Base-by-base conservation (phyloP, 2,797 vertebrate genomes). In the Balearica regulorum region DNA sequence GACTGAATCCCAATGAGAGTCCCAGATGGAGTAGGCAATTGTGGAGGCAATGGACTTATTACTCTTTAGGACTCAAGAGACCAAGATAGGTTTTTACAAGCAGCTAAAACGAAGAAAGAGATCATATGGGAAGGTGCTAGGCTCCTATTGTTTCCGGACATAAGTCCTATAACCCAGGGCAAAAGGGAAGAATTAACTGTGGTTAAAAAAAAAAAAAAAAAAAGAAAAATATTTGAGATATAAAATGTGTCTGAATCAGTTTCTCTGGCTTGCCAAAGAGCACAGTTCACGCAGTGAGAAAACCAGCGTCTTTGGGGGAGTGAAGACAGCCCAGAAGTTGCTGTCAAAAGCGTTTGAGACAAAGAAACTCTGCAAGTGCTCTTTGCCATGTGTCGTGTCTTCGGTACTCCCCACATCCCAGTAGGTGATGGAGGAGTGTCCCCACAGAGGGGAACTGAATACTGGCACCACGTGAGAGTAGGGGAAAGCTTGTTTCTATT, bases 61-160 rank as follows among this genome's bases (percentile, higher is more conserved):
- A 95, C 93, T 94, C 78, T 94, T 94, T 87, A 90, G 73, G 87
- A 95, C 96, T 96, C 96, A 77, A 92, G 96, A 53, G 96, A 97
- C 87, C 33, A 58, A 93, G 83, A 97, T 73, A 96, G 93, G 65
- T 92, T 97, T 98, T 94, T 94, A 97, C 93, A 97, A 97, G 92
- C 93, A 94, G 96, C 89, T 95, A 97, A 95, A 96, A 94, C 48
- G 86, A 98, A 78, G 62, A 87, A 94, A 96, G 94, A 93, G 94
- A 97, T 98, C 97, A 97, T 97, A 92, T 97, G 96, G 94, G 95
- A 97, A 98, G 96, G 96, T 97, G 97, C 94, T 96, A 98, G 97
- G 88, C 95, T 97, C 93, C 96, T 97, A 96, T 97, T 97, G 94
- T 98, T 97, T 98, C 95, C 93, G 95, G 94, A 90, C 87, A 53